These are phyloP conservation scores for Andrena praecox DNA, from an alignment of 2,888 invertebrate genomes.

Conservation along the genomic window DNA sequence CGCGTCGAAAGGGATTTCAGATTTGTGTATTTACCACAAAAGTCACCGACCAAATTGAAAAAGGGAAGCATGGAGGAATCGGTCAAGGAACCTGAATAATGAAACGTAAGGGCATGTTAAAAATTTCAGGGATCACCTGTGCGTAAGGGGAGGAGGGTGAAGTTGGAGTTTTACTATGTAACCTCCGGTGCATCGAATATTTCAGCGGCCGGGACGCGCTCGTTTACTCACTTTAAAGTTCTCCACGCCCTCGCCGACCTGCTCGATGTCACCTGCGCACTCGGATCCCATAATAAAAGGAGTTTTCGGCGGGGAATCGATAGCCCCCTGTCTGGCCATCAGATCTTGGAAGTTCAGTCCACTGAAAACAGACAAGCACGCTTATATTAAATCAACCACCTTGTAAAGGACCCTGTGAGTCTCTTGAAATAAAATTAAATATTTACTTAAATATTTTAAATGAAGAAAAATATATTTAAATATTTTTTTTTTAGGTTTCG, in stretches of 20 bases:
- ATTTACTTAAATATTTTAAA: no score
- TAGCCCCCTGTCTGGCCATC: conserved; percentile 94
- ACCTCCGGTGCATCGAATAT: neutral
- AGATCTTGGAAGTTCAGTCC: conserved; percentile 96
- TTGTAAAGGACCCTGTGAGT: neutral
- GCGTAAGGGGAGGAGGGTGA: neutral
- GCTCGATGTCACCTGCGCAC: conserved; percentile 93
- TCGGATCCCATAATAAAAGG: conserved; percentile 96
- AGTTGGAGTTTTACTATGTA: neutral
- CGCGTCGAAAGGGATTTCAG: neutral
- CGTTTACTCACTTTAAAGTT: conserved; percentile 89
- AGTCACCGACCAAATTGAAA: no score
- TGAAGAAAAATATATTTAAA: no score
- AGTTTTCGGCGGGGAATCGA: conserved; percentile 95
- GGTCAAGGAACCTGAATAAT: no score
- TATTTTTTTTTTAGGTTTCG: no score
- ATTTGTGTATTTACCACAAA: no score
- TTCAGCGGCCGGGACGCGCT: neutral
- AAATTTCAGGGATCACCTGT: neutral
- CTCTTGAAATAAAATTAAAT: no score
- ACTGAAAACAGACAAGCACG: conserved; percentile 86
- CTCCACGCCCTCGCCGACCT: conserved; percentile 92
- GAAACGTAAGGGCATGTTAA: no score
- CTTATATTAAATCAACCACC: neutral
- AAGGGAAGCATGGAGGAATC: no score